Percentiles rank a stretch among this genome's conserved stretches.
Evolutionary conservation across 2,797 vertebrate genomes (phyloP).

Genomic region (Synanceia verrucosa): DNA sequence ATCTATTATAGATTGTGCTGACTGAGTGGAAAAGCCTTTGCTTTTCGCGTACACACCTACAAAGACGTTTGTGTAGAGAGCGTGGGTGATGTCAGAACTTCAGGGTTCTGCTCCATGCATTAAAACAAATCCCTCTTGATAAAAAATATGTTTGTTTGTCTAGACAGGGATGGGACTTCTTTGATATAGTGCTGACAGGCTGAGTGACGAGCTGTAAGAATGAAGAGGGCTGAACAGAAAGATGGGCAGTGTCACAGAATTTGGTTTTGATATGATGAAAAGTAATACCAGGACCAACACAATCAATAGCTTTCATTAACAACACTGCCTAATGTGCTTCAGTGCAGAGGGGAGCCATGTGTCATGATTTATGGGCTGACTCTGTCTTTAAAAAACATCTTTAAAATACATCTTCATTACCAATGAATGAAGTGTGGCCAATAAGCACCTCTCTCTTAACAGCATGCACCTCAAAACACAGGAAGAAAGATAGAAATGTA

Average conservation of each 20-base stretch:
- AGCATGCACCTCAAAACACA: background rate
- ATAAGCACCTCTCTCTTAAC: background rate
- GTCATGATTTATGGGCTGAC: background rate
- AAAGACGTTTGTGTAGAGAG: constrained; percentile 2
- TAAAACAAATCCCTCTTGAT: no score
- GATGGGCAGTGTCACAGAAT: background rate
- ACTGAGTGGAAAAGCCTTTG: constrained; percentile 52
- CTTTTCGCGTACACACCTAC: background rate
- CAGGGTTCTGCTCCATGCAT: background rate
- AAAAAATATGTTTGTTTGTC: no score
- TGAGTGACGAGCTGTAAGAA: background rate
- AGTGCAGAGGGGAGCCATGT: background rate
- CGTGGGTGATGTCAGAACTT: background rate
- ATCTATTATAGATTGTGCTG: constrained; percentile 73
- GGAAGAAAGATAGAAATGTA: background rate
- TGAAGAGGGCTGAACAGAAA: background rate
- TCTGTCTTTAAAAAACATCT: background rate
- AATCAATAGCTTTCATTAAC: background rate
- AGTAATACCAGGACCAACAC: background rate
- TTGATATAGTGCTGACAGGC: background rate
- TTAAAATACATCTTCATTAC: background rate
- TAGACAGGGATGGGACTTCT: background rate
- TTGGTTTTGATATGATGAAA: background rate
- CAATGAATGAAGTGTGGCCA: background rate
- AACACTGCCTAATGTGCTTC: background rate